These are phyloP conservation scores for Alligator mississippiensis DNA, from an alignment of 2,113 vertebrate genomes.

Conservation along the genomic window DNA sequence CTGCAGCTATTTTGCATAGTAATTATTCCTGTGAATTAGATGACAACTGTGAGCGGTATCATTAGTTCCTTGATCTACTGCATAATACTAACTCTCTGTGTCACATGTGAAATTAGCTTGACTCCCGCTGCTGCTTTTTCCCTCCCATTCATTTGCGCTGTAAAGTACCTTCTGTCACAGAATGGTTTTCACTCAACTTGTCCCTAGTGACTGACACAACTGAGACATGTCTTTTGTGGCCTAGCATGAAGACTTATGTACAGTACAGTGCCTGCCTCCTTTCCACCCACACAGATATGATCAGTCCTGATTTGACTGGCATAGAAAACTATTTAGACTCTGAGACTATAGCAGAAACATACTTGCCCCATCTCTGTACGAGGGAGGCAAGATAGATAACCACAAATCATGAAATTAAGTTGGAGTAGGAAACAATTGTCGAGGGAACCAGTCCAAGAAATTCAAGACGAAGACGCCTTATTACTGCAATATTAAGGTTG, in stretches of 20 bases:
- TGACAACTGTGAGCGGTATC: neutral
- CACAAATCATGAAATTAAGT: neutral
- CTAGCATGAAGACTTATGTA: neutral
- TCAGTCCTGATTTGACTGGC: neutral
- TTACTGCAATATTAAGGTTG: neutral
- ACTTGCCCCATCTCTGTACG: neutral
- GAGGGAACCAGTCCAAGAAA: neutral
- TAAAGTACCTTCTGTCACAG: neutral
- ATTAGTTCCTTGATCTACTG: neutral
- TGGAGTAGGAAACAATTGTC: neutral
- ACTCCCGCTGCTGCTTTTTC: neutral
- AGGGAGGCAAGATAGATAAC: neutral
- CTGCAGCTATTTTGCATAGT: neutral
- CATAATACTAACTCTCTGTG: neutral
- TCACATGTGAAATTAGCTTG: neutral
- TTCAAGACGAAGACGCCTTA: neutral
- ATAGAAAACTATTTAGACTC: neutral
- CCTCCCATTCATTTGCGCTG: neutral
- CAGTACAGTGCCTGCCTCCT: neutral
- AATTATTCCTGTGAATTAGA: neutral
- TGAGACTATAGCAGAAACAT: neutral
- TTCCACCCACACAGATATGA: neutral
- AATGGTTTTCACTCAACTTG: neutral
- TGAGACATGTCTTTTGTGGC: neutral
- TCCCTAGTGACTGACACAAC: accelerated